Evolutionary conservation across 2,888 invertebrate genomes (phyloP).

Genomic region (Brachylomia viminalis): DNA sequence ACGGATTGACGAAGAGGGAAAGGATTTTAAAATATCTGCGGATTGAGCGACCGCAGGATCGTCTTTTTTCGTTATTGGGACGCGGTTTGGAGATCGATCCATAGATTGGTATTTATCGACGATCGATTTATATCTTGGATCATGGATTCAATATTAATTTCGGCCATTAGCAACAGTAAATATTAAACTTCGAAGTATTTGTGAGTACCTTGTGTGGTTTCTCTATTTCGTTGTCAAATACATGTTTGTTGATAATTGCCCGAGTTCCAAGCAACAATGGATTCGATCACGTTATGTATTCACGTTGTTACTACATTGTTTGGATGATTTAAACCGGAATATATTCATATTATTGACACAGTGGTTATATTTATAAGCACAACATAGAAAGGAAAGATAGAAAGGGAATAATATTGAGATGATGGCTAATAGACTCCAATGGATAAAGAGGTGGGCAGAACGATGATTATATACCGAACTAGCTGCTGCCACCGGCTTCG

Average conservation of each 20-base stretch:
- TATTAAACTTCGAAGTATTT: neutral
- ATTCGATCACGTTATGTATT: constrained; percentile 6
- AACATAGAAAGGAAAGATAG: neutral
- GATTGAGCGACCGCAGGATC: too few species aligned
- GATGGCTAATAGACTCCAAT: neutral
- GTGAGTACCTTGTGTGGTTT: neutral
- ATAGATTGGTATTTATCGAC: too few species aligned
- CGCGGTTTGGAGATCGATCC: too few species aligned
- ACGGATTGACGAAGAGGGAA: too few species aligned
- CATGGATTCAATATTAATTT: too few species aligned
- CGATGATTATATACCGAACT: neutral
- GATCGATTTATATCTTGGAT: too few species aligned
- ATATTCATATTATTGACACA: constrained; percentile 3
- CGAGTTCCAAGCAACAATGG: neutral
- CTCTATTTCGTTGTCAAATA: neutral
- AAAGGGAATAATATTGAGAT: neutral
- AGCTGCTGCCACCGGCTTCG: too few species aligned
- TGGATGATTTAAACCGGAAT: neutral
- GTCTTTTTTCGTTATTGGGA: too few species aligned
- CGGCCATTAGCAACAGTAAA: neutral
- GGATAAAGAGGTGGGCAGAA: too few species aligned
- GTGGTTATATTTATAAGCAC: neutral
- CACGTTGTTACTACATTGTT: neutral
- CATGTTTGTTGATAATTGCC: neutral
- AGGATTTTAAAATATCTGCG: too few species aligned